Evolutionary conservation across 2,888 invertebrate genomes (phyloP), one percentile per base, ranked within the genome.

Genomic region (Leptogaster cylindrica): DNA sequence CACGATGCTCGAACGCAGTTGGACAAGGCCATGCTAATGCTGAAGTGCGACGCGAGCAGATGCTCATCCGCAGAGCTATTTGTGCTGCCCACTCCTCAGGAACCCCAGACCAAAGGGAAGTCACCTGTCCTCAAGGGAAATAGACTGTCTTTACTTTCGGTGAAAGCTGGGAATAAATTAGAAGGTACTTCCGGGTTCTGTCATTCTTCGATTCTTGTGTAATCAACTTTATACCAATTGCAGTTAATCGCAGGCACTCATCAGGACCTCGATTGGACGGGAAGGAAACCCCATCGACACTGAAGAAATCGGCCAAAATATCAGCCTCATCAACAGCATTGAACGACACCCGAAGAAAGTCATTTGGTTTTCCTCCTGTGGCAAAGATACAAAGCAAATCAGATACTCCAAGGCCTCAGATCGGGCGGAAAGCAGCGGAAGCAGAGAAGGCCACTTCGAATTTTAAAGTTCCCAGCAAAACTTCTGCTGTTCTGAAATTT

Each of bases 1-100:
- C 44, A 51, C 1, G 67, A 65, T 20, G 70, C 70, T 10, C 55
- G 70, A 7, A 70, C 68, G 23, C 58, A 70, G n/a, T 8, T 70
- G 12, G 70, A 68, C 33, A 44, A 67, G 2, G 70, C 70, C 2
- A 44, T 70, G 12, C 12, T 68, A 10, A 51, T 68, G 50, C 33
- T 70, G 8, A 70, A 70, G 52, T 68, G 68, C 16, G 68, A 70
- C 33, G 28, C 65, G 2, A 70, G 68, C 1, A 20, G 65, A 25
- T 67, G 66, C 33, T 27, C 68, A 4, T 68, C 70, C 70, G 3
- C 67, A 66, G 23, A 23, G n/a, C 31, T 5, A 25, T 3, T 33
- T 14, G 10, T 33, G 33, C 20, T 10, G 14, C 10, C 16, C 31
- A 52, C 16, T 14, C n/a, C 52, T 20, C 1, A 28, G 33, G 20